Conservation (phyloP, 2,113 vertebrate genomes). For the Phasianus colchicus region DNA sequence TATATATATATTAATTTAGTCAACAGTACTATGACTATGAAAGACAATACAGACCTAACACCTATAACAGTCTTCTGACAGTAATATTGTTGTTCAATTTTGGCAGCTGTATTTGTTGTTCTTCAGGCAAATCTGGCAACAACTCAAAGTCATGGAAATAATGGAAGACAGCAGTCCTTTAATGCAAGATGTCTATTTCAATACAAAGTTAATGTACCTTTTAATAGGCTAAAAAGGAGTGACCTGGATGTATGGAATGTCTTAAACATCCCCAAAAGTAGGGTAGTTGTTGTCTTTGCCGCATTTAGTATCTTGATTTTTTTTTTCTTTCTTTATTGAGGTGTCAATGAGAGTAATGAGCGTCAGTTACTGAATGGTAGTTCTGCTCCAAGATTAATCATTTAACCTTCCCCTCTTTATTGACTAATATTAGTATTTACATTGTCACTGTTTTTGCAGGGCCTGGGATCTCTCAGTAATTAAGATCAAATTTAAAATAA, state of each 20-base stretch:
- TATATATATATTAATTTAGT: conserved; percentile 47
- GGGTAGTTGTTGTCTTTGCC: neutral
- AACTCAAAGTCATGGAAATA: conserved; percentile 28
- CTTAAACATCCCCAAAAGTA: conserved; percentile 6
- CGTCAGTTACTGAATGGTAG: conserved; percentile 30
- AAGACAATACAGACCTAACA: conserved; percentile 59
- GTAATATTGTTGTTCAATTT: conserved; percentile 52
- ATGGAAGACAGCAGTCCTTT: conserved; percentile 29
- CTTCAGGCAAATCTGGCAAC: conserved; percentile 71
- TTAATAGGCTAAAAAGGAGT: conserved; percentile 8
- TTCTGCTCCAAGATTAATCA: conserved; percentile 51
- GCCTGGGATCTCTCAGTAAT: conserved; percentile 44
- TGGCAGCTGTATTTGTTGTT: conserved; percentile 67
- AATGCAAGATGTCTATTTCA: conserved; percentile 5
- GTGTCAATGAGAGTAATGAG: neutral
- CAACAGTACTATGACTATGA: conserved; percentile 36
- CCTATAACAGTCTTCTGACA: conserved; percentile 52
- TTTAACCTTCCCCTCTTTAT: conserved; percentile 37
- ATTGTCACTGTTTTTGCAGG: conserved; percentile 19
- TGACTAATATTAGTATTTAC: conserved; percentile 60
- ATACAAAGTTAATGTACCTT: conserved; percentile 6
- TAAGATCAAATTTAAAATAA: conserved; percentile 57
- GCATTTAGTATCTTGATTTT: conserved; percentile 23
- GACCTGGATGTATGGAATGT: neutral
- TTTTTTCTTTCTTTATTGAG: conserved; percentile 33